These are phyloP conservation scores for Zoanthus gigantus DNA, from an alignment of 92 coral and sea anemone genomes.

Conservation along the genomic window DNA sequence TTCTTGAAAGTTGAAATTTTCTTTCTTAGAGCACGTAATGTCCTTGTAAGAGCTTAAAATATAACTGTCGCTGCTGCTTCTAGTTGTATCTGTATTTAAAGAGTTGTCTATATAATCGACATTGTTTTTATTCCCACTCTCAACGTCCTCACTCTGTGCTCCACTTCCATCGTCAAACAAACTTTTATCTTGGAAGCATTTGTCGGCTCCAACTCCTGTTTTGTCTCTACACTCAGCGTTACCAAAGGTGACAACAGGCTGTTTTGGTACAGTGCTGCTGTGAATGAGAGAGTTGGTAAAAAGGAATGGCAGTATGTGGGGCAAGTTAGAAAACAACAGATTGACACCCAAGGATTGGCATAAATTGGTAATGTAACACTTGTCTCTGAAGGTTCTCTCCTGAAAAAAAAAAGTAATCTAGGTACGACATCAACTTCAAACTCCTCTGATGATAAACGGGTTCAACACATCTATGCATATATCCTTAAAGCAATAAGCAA, in stretches of 20 bases:
- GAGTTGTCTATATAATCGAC: background rate
- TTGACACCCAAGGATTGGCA: background rate
- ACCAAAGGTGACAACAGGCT: background rate
- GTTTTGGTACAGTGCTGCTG: background rate
- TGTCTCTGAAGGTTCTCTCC: conserved; percentile 3
- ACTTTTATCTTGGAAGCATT: background rate
- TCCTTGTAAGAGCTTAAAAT: background rate
- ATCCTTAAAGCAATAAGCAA: too few species aligned
- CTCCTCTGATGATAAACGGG: too few species aligned
- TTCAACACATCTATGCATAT: too few species aligned
- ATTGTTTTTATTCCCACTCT: background rate
- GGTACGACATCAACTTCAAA: too few species aligned
- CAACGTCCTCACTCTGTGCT: background rate
- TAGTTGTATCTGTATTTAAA: background rate
- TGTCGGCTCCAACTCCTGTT: background rate
- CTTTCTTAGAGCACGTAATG: background rate
- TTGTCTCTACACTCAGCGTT: background rate
- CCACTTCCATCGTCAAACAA: background rate
- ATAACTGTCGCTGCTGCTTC: background rate
- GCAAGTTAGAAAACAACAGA: background rate
- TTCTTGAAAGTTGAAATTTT: background rate
- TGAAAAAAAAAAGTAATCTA: background rate
- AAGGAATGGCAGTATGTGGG: background rate
- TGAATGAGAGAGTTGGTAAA: background rate
- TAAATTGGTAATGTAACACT: background rate